These are phyloP conservation scores for Trachemys scripta DNA, from an alignment of 2,113 vertebrate genomes.

Conservation along the genomic window DNA sequence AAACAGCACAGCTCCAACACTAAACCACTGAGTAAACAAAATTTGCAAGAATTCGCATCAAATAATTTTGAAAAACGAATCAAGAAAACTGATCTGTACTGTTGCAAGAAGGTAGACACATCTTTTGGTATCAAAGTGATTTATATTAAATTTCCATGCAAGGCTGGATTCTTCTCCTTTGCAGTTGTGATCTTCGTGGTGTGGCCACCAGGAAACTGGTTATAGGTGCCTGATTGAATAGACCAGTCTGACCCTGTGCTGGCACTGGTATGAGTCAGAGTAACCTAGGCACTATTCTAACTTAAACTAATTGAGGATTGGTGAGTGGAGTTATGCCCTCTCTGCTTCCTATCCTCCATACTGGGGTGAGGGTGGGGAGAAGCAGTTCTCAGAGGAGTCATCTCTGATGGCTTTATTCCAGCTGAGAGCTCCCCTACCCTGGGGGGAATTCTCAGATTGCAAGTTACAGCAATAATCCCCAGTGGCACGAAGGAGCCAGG, in stretches of 20 bases:
- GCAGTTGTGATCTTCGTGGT: background rate
- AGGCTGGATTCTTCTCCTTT: background rate
- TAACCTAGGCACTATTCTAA: background rate
- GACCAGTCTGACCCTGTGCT: background rate
- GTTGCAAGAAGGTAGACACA: background rate
- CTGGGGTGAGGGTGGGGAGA: background rate
- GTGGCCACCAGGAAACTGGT: rapidly evolving
- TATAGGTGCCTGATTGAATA: background rate
- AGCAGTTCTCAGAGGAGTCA: background rate
- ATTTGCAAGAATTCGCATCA: rapidly evolving
- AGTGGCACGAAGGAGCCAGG: background rate
- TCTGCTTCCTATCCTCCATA: background rate
- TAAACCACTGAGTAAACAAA: background rate
- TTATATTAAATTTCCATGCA: background rate
- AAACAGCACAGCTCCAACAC: background rate
- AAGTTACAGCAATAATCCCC: background rate
- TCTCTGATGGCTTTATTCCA: rapidly evolving
- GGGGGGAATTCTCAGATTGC: background rate
- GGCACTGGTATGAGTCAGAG: background rate
- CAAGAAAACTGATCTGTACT: background rate
- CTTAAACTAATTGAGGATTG: background rate
- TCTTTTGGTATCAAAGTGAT: background rate
- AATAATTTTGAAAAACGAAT: background rate
- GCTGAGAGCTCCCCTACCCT: background rate
- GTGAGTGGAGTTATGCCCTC: background rate